phyloP scores from a whole-genome alignment of 64 coral and sea anemone genomes.

The Porites australiensis region DNA sequence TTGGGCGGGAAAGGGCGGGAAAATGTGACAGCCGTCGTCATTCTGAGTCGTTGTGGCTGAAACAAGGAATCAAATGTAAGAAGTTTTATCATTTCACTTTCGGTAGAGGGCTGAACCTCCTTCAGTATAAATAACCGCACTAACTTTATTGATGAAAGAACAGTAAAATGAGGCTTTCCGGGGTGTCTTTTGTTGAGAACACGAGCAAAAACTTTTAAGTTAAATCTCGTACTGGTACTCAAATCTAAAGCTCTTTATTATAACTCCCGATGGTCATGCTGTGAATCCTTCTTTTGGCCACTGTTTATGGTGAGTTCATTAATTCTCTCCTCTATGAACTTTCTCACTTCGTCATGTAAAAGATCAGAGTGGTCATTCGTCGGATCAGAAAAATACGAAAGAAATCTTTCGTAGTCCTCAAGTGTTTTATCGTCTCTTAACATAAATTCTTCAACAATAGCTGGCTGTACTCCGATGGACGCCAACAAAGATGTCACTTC shows the following conservation, averaged over 20 bases:
- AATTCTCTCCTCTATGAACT: slow-evolving; percentile 18
- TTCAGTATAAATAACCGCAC: no score
- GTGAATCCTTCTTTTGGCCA: neutral
- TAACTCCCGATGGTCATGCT: neutral
- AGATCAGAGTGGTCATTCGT: slow-evolving; percentile 4
- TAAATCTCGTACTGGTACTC: neutral
- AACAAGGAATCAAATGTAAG: no score
- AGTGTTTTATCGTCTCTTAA: slow-evolving; percentile 75
- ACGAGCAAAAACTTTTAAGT: no score
- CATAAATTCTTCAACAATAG: slow-evolving; percentile 82
- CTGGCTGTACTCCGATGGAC: slow-evolving; percentile 13
- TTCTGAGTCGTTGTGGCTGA: no score
- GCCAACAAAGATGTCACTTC: slow-evolving; percentile 44
- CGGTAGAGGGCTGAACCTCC: no score
- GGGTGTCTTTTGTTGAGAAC: no score
- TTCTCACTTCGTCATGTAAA: slow-evolving; percentile 10
- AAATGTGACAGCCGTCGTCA: no score
- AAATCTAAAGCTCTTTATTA: neutral
- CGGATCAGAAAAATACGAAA: slow-evolving; percentile 19
- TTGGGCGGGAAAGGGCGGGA: no score
- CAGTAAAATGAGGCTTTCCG: no score
- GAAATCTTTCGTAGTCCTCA: slow-evolving; percentile 67
- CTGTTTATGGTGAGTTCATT: neutral
- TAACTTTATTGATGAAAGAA: no score
- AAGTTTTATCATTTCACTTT: no score